Base-by-base conservation (phyloP, 2,888 invertebrate species). In the Aleiodes leptofemur region DNA sequence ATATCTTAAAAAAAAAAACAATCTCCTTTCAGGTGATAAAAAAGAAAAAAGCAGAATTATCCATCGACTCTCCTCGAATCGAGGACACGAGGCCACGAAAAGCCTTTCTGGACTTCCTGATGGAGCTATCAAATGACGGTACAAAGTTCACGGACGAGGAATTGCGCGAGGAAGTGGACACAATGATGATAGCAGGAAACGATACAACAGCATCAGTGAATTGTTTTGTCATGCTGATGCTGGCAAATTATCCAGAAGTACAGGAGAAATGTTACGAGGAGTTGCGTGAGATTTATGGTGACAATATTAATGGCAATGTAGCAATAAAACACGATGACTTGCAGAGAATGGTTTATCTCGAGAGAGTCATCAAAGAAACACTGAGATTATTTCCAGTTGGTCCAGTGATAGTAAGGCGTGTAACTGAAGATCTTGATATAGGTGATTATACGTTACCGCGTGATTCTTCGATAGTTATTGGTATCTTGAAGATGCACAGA, bases 341-440 rank as follows among this genome's bases (percentile, higher is more conserved):
- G 59, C 84, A 88, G 69, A 90, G 91, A 78, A 90, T 93, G 90
- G 90, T 91, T 55, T 92, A 91, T 81, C 82, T 92, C 74, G 93
- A 93, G 80, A 87, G 91, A 79, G 92, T 92, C 0, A 90, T 93
- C 16, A 93, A 92, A 81, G 93, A 93, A 84, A 90, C 92, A 0
- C 89, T 93, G 88, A 87, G 93, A 53, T 79, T 93, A 7, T 92
- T 92, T 81, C 91, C 92, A 0, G 90, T 91, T 0, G 92, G 90
- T 1, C 91, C 92, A 1, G 83, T 92, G 38, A 88, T 92, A 59
- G 91, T 89, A 0, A 88, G 93, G 72, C 83, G 89, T 74, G 87
- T 92, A 0, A 84, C 87, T 0, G 90, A 90, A 55, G 91, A 92
- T 81, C 81, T 92, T 0, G 87, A 91, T 80, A 87, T 92, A 43